Conservation (phyloP, 2,888 invertebrate genomes). For the Drosophila neutralis region DNA sequence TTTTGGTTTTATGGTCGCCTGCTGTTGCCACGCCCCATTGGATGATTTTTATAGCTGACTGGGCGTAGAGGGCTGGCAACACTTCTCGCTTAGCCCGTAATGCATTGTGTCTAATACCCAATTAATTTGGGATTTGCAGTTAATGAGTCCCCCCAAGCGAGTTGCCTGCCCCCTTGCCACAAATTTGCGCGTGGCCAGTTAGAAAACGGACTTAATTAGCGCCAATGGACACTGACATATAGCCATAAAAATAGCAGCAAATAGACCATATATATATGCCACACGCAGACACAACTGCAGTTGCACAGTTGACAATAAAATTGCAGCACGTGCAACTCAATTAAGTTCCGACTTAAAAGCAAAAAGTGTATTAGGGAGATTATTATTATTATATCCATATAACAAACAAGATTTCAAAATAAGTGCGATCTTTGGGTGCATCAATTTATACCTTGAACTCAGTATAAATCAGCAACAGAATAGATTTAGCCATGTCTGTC, state of each 20-base stretch:
- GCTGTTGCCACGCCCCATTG: conserved; percentile 48
- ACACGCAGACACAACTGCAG: not conserved
- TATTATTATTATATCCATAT: too few species aligned
- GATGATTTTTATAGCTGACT: conserved; percentile 49
- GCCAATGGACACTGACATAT: conserved; percentile 35
- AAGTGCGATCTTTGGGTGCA: not conserved
- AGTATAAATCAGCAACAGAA: not conserved
- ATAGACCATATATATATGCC: conserved; percentile 30
- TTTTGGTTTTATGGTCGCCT: conserved; percentile 48
- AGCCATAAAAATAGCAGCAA: conserved; percentile 61
- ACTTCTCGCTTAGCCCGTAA: conserved; percentile 51
- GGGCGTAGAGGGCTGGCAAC: conserved; percentile 29
- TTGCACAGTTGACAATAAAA: conserved; percentile 30
- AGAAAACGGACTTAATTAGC: conserved; percentile 59
- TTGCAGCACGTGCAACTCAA: not conserved
- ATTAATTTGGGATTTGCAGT: conserved; percentile 75
- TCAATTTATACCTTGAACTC: fast-evolving
- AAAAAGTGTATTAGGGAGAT: too few species aligned
- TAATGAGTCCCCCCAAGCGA: conserved; percentile 50
- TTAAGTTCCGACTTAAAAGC: not conserved
- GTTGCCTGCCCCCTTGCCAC: conserved; percentile 20
- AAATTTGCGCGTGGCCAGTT: conserved; percentile 37
- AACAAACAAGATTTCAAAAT: too few species aligned
- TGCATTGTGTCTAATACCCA: conserved; percentile 76
- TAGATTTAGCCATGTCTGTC: not conserved